A percentile compares a stretch with the other conserved stretches of the same genome.
phyloP scores from a whole-genome alignment of 2,797 vertebrate genomes.

The Pteronotus mesoamericanus region DNA sequence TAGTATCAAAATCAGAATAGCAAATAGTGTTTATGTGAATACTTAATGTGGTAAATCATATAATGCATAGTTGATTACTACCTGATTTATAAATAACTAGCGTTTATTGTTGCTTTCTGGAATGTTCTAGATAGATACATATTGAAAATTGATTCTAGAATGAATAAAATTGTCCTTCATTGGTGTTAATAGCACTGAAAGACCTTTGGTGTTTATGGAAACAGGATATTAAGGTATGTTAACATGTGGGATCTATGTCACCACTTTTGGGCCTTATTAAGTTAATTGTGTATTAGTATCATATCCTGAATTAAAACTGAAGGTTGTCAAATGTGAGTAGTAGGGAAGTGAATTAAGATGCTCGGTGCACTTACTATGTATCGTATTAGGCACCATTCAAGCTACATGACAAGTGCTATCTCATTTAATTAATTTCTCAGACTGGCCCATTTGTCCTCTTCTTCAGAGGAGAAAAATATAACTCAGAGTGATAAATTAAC shows the following conservation, averaged over 20 bases:
- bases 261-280: not conserved
- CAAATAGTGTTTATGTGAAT: not conserved
- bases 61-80: not conserved
- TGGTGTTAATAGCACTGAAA: not conserved
- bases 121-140: not conserved
- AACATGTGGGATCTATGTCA: not conserved
- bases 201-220: not conserved
- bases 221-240: not conserved
- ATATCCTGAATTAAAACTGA: not conserved
- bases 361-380: not conserved
- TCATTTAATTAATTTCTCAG: not conserved
- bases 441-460: not conserved
- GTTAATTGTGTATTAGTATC: not conserved
- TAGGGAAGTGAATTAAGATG: not conserved
- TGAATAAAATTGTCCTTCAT: not conserved
- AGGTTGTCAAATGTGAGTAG: not conserved
- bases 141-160: conserved; percentile 42
- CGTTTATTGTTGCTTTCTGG: conserved; percentile 4
- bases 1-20: not conserved
- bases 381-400: not conserved
- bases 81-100: not conserved
- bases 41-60: not conserved
- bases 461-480: not conserved
- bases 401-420: not conserved
- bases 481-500: not conserved